phyloP scores from a whole-genome alignment of 1,140 invertebrate species.

The Rhopalosiphum maidis region DNA sequence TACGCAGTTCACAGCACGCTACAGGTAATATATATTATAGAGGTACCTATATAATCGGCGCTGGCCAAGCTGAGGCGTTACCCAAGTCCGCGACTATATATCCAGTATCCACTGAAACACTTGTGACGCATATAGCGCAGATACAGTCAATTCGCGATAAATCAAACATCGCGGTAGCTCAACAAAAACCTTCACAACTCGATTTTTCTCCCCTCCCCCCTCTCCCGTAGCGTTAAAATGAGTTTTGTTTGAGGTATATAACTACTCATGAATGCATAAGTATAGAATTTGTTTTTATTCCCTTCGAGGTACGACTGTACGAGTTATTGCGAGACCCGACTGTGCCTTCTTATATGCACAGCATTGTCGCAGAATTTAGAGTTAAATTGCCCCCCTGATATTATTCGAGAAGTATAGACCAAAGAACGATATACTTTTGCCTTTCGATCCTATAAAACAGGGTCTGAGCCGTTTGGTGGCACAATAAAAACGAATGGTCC shows the following conservation, averaged over 20 bases:
- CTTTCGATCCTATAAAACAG: background rate
- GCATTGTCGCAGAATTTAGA: no score
- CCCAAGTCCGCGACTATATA: background rate
- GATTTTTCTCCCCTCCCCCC: background rate
- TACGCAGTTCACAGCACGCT: background rate
- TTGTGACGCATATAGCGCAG: no score
- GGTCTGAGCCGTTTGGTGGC: background rate
- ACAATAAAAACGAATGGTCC: no score
- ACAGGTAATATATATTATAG: background rate
- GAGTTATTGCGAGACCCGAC: no score
- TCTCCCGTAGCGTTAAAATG: background rate
- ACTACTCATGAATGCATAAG: background rate
- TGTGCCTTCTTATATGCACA: no score
- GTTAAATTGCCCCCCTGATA: no score
- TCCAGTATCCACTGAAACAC: background rate
- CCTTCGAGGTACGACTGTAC: background rate
- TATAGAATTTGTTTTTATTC: background rate
- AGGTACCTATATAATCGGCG: background rate
- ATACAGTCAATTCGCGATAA: no score
- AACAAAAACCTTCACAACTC: background rate
- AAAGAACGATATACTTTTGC: background rate
- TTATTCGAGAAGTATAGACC: no score
- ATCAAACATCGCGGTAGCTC: no score
- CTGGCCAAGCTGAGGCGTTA: background rate
- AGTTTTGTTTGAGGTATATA: background rate